phyloP scores from a whole-genome alignment of 2,797 vertebrate genomes.

The Aplochiton taeniatus region DNA sequence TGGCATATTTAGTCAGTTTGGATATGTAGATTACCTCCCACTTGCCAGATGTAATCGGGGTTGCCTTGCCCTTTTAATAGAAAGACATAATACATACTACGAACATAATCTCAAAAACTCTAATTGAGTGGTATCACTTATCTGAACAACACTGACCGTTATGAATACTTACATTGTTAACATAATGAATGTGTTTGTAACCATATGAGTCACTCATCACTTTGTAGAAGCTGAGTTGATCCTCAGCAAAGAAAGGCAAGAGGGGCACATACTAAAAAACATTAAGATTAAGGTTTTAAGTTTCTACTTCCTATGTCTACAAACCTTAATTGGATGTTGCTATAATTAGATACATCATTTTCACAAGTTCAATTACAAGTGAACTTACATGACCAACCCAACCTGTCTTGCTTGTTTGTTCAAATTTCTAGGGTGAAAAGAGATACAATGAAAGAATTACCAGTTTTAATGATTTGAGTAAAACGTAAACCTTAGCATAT shows the following conservation, averaged over 20 bases:
- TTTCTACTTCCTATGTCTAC: background rate
- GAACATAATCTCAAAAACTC: too few relatives aligned
- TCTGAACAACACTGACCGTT: too few relatives aligned
- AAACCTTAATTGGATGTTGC: background rate
- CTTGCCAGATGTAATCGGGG: conserved; percentile 82
- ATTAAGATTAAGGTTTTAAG: conserved; percentile 12
- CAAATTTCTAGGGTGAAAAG: conserved; percentile 71
- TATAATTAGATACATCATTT: background rate
- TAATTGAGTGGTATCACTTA: too few relatives aligned
- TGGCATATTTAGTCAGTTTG: conserved; percentile 80
- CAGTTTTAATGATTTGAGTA: conserved; percentile 44
- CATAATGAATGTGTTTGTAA: conserved; percentile 95
- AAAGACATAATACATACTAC: background rate
- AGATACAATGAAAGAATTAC: conserved; percentile 32
- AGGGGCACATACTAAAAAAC: conserved; percentile 86
- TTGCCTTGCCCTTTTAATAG: conserved; percentile 79
- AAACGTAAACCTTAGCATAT: background rate
- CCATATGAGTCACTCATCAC: conserved; percentile 90
- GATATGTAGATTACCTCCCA: conserved; percentile 95
- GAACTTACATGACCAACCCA: conserved; percentile 94
- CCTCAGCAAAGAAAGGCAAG: conserved; percentile 85
- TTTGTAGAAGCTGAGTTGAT: conserved; percentile 91
- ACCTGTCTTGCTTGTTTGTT: conserved; percentile 89
- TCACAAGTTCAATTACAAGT: background rate
- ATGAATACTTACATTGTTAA: conserved; percentile 75